Base-by-base conservation (phyloP, 2,113 vertebrate species). In the Apodemus speciosus region DNA sequence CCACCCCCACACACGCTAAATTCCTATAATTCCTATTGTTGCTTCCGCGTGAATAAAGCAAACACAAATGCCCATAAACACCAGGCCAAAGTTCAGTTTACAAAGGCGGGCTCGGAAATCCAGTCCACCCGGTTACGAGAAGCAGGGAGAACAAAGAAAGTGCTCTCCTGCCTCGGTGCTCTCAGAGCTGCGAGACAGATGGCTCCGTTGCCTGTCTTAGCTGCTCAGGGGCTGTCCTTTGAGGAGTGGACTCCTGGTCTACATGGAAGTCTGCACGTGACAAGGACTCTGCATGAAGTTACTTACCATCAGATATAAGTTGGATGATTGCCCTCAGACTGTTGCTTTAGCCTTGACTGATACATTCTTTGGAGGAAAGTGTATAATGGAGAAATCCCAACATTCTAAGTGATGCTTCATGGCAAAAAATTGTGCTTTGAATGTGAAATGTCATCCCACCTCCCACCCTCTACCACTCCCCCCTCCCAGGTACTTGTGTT, bases 41-140 rank as follows among this genome's bases (percentile, higher is more conserved):
- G 76, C 40, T 93, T 94, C 53, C 10, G 69, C 66, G 77, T 95
- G 89, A 53, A 87, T 30, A 66, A 94, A 96, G 46, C 90, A 94
- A 96, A 91, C 11, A n/a, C 18, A 79, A 95, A 92, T 71, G 53
- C 76, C 62, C 46, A 56, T 89, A 77, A 62, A 96, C 85, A 49
- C 85, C 84, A 80, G 32, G 51, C 56, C 90, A 92, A 92, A 95
- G 87, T 46, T 80, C 64, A 30, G 69, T 91, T 84, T 76, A 79
- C 76, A 66, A 43, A 77, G 53, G 89, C 38, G 84, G 25, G 92
- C 80, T 95, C 79, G 85, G 66, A 95, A 84, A 92, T 90, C 30
- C 43, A 90, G 79, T 83, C 91, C 30, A 56, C 66, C 75, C 72
- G 21, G 25, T 71, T 53, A 38, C 18, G 46, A 84, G n/a, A 64